Conservation (phyloP, 2,797 vertebrate species). For the Holocentrus rufus region DNA sequence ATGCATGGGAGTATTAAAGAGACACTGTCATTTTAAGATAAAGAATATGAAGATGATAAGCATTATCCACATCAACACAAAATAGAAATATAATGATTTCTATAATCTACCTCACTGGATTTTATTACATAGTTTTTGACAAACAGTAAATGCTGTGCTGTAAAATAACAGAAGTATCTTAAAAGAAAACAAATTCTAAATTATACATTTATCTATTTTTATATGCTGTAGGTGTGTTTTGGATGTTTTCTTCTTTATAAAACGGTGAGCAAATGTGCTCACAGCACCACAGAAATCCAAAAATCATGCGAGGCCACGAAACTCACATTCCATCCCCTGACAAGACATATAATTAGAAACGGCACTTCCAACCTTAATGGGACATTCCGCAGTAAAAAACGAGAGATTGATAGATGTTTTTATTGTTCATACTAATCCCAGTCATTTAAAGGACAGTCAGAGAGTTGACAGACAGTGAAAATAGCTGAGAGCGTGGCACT, state of each 20-base stretch:
- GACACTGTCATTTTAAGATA: neutral
- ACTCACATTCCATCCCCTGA: slow-evolving; percentile 63
- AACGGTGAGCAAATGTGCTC: slow-evolving; percentile 53
- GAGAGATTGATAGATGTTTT: slow-evolving; percentile 66
- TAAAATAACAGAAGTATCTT: neutral
- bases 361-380: slow-evolving; percentile 56
- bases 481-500: slow-evolving; percentile 36
- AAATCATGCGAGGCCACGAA: slow-evolving; percentile 53
- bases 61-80: too few species aligned
- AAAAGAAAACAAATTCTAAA: too few species aligned
- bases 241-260: neutral
- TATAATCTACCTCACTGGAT: too few species aligned
- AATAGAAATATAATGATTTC: too few species aligned
- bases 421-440: slow-evolving; percentile 61
- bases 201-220: too few species aligned
- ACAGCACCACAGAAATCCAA: slow-evolving; percentile 65
- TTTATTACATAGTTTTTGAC: neutral
- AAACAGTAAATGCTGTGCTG: neutral
- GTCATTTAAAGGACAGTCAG: slow-evolving; percentile 48
- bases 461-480: slow-evolving; percentile 35
- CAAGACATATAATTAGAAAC: slow-evolving; percentile 75
- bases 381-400: slow-evolving; percentile 55
- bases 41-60: too few species aligned
- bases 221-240: neutral
- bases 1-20: neutral